Percentiles rank a stretch among this genome's conserved stretches.
These are phyloP conservation scores for Glyphotaelius pellucidus DNA, from an alignment of 2,888 invertebrate genomes.

Conservation along the genomic window DNA sequence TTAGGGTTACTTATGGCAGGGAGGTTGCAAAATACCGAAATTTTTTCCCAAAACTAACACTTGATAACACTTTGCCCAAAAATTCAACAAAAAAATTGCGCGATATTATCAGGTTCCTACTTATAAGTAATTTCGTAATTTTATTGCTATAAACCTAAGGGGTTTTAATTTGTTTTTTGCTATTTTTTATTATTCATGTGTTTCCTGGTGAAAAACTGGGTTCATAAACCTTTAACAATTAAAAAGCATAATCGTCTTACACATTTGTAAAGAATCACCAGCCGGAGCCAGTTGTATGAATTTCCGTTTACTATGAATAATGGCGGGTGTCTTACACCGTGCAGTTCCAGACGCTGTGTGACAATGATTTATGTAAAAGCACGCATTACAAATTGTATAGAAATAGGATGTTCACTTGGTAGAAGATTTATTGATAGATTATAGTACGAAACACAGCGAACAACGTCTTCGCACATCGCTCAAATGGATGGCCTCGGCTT, in stretches of 20 bases:
- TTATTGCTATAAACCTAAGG: too few relatives aligned
- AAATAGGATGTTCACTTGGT: background rate
- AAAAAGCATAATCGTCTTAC: background rate
- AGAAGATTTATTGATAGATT: background rate
- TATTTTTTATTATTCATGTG: background rate
- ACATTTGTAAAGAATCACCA: background rate
- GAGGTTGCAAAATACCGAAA: too few relatives aligned
- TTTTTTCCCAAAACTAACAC: too few relatives aligned
- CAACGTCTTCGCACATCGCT: background rate
- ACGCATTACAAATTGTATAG: slow-evolving; percentile 6
- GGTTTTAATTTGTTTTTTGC: too few relatives aligned
- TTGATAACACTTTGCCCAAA: too few relatives aligned
- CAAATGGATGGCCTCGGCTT: background rate
- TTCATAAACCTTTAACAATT: background rate
- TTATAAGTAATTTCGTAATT: too few relatives aligned
- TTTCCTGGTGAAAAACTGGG: background rate
- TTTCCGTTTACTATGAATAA: slow-evolving; percentile 6
- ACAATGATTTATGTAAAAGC: slow-evolving; percentile 14
- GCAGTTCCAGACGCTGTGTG: background rate
- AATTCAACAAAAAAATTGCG: too few relatives aligned
- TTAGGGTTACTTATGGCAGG: too few relatives aligned
- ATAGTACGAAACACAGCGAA: background rate
- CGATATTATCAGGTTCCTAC: too few relatives aligned
- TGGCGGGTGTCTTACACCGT: background rate
- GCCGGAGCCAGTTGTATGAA: background rate